Evolutionary conservation across 2,888 invertebrate species (phyloP).

Genomic region (Phyllotreta cruciferae): DNA sequence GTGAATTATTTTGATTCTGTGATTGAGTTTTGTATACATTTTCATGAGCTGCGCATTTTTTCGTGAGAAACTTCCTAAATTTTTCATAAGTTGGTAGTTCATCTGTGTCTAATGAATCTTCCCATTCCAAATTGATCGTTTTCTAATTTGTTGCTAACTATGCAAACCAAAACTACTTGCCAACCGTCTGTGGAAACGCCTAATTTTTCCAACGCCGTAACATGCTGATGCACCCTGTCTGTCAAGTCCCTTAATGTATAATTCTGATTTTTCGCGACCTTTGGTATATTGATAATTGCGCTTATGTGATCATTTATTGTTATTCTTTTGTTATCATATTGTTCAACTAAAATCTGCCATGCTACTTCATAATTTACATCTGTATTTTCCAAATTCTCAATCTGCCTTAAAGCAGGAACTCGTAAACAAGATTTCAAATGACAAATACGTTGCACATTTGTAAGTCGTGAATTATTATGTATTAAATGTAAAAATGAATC

Average conservation of each 20-base stretch:
- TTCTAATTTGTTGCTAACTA: background rate
- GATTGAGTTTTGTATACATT: conserved; percentile 1
- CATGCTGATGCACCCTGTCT: conserved; percentile 6
- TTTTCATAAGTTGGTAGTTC: conserved; percentile 8
- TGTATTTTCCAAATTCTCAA: conserved; percentile 3
- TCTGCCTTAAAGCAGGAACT: background rate
- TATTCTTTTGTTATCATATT: conserved; percentile 3
- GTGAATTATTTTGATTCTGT: background rate
- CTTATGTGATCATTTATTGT: conserved; percentile 6
- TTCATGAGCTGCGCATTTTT: conserved; percentile 2
- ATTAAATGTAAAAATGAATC: conserved; percentile 9
- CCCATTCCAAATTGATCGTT: background rate
- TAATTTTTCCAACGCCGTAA: conserved; percentile 15
- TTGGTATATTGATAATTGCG: background rate
- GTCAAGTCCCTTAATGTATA: background rate
- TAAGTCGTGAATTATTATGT: conserved; percentile 1
- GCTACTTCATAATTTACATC: conserved; percentile 7
- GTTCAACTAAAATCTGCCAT: conserved; percentile 1
- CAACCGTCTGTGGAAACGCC: background rate
- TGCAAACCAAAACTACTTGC: background rate
- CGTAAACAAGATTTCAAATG: conserved; percentile 11
- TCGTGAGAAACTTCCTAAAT: conserved; percentile 5
- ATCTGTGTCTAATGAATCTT: background rate
- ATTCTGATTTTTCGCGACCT: background rate
- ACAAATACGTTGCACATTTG: conserved; percentile 1